Conservation (phyloP, 2,888 invertebrate species). For the Diadegma fenestrale region DNA sequence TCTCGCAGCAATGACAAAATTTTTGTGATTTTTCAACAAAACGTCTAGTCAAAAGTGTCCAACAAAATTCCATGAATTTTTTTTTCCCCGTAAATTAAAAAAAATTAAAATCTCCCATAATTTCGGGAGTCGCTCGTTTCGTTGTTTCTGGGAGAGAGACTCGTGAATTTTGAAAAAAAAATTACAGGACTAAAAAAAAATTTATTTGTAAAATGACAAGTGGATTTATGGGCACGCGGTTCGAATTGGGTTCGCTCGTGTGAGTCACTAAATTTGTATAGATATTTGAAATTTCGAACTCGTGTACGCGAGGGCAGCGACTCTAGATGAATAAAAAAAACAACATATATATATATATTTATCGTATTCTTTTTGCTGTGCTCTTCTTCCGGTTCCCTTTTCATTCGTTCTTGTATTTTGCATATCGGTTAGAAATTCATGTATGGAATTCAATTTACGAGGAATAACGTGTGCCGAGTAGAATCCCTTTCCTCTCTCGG, state of each 20-base stretch:
- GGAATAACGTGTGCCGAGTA: slow-evolving; percentile 55
- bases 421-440: slow-evolving; percentile 66
- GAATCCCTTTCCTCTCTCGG: slow-evolving; percentile 1
- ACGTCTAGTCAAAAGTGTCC: too few species aligned
- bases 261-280: slow-evolving; percentile 25
- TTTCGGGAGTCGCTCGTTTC: neutral
- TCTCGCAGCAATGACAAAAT: too few species aligned
- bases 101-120: slow-evolving; percentile 2
- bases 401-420: slow-evolving; percentile 49
- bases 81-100: neutral
- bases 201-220: slow-evolving; percentile 20
- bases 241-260: slow-evolving; percentile 19
- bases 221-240: slow-evolving; percentile 20
- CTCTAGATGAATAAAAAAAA: slow-evolving; percentile 18
- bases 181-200: neutral
- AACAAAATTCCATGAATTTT: too few species aligned
- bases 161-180: neutral
- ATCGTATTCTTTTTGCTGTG: slow-evolving; percentile 3
- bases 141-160: neutral
- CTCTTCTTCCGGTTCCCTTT: slow-evolving; percentile 27
- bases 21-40: too few species aligned
- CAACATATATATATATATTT: neutral
- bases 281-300: slow-evolving; percentile 40
- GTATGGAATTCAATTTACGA: slow-evolving; percentile 68
- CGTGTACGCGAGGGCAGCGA: neutral